Conservation (phyloP, 2,797 vertebrate species). For the Notolepis coatsorum region DNA sequence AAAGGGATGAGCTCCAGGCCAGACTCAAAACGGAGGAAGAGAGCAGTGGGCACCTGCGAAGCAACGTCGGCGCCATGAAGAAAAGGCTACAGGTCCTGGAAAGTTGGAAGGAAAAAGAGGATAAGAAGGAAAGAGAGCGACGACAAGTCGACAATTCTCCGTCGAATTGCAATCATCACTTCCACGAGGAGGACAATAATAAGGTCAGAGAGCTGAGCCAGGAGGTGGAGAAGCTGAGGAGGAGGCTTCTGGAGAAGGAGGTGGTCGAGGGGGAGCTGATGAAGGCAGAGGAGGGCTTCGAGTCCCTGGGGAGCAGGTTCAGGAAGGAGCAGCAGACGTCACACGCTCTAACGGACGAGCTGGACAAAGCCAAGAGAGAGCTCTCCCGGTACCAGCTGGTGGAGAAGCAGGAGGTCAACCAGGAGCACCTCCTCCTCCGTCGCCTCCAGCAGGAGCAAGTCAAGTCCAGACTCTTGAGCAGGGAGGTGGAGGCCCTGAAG, state of each 20-base stretch:
- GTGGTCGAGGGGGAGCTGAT: conserved; percentile 88
- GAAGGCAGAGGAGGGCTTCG: conserved; percentile 90
- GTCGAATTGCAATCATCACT: conserved; percentile 57
- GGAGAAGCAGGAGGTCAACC: conserved; percentile 91
- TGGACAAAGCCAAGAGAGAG: conserved; percentile 88
- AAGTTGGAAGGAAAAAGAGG: conserved; percentile 78
- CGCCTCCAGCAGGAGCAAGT: conserved; percentile 94
- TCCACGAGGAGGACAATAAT: conserved; percentile 91
- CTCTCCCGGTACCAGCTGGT: conserved; percentile 89
- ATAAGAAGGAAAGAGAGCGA: conserved; percentile 82
- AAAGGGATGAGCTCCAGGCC: conserved; percentile 89
- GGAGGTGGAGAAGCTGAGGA: conserved; percentile 90
- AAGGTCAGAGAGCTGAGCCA: conserved; percentile 93
- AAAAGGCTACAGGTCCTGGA: conserved; percentile 90
- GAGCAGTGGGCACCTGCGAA: conserved; percentile 89
- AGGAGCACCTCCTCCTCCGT: conserved; percentile 91
- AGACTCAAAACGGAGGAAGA: conserved; percentile 91
- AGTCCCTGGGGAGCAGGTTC: conserved; percentile 88
- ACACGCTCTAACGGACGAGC: conserved; percentile 85
- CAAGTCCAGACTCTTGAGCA: conserved; percentile 90
- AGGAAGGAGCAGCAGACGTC: conserved; percentile 85
- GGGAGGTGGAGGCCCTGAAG: conserved; percentile 91
- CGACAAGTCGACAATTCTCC: conserved; percentile 77
- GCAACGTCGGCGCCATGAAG: conserved; percentile 88
- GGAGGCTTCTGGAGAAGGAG: conserved; percentile 91